These are phyloP conservation scores for Pipistrellus pygmaeus DNA, from an alignment of 2,797 vertebrate species.

Conservation along the genomic window DNA sequence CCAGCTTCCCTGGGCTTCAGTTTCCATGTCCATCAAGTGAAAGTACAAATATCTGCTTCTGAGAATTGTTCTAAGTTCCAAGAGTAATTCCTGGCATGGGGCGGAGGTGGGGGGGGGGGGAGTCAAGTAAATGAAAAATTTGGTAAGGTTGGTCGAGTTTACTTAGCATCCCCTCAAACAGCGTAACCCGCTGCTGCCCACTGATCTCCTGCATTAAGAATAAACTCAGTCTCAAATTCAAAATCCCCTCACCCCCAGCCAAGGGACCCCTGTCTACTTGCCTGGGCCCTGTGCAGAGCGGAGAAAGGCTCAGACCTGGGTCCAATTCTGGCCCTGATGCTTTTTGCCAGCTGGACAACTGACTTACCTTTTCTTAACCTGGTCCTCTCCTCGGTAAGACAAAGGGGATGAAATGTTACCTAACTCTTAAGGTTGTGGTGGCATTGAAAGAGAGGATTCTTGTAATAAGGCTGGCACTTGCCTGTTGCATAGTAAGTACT, in stretches of 20 bases:
- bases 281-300: neutral
- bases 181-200: neutral
- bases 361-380: neutral
- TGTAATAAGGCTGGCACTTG: neutral
- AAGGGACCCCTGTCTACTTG: neutral
- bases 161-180: neutral
- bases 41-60: neutral
- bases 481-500: neutral
- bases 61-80: neutral
- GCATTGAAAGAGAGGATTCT: neutral
- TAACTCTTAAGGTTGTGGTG: neutral
- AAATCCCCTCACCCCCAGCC: neutral
- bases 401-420: slow-evolving; percentile 5
- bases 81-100: neutral
- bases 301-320: neutral
- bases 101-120: neutral
- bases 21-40: neutral
- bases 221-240: neutral
- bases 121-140: neutral
- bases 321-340: neutral
- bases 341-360: neutral
- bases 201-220: neutral
- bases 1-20: neutral
- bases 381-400: slow-evolving; percentile 4
- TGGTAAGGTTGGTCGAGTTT: neutral